Percentiles rank a stretch among this genome's conserved stretches.
Evolutionary conservation across 2,888 invertebrate genomes (phyloP).

Genomic region (Conomelus anceps): DNA sequence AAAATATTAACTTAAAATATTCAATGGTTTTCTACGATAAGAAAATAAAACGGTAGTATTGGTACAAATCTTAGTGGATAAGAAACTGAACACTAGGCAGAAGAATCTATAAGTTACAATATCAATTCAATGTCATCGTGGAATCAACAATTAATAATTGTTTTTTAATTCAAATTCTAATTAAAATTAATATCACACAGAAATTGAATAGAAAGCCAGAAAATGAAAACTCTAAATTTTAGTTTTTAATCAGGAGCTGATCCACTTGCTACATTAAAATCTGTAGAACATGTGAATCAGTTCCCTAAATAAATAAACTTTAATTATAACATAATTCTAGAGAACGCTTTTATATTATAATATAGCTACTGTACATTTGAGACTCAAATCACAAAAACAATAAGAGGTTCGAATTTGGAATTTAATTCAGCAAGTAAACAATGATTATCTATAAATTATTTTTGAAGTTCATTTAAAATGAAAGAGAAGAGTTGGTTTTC

Average conservation of each 20-base stretch:
- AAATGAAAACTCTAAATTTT: neutral
- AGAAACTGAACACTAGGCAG: neutral
- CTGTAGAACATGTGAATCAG: neutral
- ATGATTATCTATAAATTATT: no score
- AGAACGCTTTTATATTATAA: neutral
- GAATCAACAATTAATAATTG: neutral
- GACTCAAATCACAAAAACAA: no score
- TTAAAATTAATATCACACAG: neutral
- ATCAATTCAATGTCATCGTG: neutral
- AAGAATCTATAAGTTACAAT: neutral
- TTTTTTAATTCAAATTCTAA: neutral
- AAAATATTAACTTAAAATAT: no score
- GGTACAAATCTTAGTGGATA: no score
- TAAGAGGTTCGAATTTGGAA: no score
- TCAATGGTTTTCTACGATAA: no score
- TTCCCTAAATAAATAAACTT: neutral
- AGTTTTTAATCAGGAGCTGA: neutral
- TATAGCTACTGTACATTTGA: no score
- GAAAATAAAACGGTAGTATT: no score
- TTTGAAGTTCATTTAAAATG: no score
- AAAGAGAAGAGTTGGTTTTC: no score
- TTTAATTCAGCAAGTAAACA: no score
- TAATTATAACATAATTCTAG: neutral
- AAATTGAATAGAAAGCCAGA: neutral
- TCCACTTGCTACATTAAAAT: neutral